phyloP scores from a whole-genome alignment of 2,888 invertebrate genomes.

The Ophion costatus region DNA sequence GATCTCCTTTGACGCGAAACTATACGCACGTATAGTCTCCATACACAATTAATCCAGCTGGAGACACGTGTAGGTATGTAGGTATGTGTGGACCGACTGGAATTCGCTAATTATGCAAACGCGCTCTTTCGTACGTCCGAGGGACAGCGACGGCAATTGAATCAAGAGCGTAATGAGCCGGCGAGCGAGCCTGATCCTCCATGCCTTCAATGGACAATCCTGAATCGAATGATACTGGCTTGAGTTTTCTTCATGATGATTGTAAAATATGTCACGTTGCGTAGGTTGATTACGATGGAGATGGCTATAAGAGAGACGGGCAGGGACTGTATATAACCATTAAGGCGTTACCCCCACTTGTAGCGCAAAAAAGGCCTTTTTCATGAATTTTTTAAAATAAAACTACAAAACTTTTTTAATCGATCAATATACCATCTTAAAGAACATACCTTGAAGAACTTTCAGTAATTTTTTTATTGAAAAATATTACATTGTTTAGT shows the following conservation, averaged over 20 bases:
- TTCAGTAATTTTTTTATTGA: too few species aligned
- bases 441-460: too few species aligned
- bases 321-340: too few species aligned
- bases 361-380: too few species aligned
- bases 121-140: neutral
- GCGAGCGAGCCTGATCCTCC: neutral
- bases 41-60: constrained; percentile 1
- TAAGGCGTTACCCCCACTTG: too few species aligned
- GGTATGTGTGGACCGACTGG: neutral
- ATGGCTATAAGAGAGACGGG: too few species aligned
- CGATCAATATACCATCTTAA: too few species aligned
- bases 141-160: neutral
- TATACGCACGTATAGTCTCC: neutral
- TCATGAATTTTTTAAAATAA: too few species aligned
- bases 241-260: neutral
- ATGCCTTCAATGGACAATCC: neutral
- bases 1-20: constrained; percentile 38
- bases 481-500: too few species aligned
- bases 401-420: too few species aligned
- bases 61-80: neutral
- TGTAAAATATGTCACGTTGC: neutral
- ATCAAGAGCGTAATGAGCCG: neutral
- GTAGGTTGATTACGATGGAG: too few species aligned
- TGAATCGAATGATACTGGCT: neutral
- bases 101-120: constrained; percentile 37